Percentiles rank a stretch among this genome's conserved stretches.
These are phyloP conservation scores for Pedionomus torquatus DNA, from an alignment of 2,113 vertebrate species.

Conservation along the genomic window DNA sequence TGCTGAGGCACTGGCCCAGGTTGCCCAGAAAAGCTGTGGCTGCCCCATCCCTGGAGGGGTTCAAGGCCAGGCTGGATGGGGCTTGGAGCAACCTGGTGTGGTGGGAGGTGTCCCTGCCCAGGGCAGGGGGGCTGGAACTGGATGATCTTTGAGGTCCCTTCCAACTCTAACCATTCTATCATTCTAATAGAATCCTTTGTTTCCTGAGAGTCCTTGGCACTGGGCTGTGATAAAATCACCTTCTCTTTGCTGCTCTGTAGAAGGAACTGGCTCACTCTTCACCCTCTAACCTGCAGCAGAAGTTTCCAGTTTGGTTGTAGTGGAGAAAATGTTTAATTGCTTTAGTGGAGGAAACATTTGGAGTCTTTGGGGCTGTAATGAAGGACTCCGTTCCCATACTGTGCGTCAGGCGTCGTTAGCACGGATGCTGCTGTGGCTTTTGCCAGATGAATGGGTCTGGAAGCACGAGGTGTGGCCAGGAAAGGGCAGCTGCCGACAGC, in stretches of 20 bases:
- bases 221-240: not conserved
- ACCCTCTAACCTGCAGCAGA: not conserved
- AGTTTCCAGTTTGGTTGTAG: not conserved
- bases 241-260: not conserved
- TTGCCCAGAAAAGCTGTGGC: too few species aligned
- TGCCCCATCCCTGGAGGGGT: too few species aligned
- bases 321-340: not conserved
- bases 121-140: too few species aligned
- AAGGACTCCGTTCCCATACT: not conserved
- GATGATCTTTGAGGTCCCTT: too few species aligned
- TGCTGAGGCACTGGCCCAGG: too few species aligned
- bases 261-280: accelerated
- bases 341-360: not conserved
- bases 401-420: conserved; percentile 9
- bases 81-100: too few species aligned
- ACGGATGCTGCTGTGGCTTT: not conserved
- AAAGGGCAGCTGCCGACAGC: conserved; percentile 51
- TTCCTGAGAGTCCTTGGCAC: not conserved
- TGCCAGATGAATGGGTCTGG: not conserved
- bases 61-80: too few species aligned
- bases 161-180: too few species aligned
- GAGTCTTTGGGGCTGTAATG: not conserved
- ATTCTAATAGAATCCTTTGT: not conserved
- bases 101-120: too few species aligned
- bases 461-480: not conserved